These are phyloP conservation scores for Acanthoscelides obtectus DNA, from an alignment of 2,888 invertebrate genomes.

Conservation along the genomic window DNA sequence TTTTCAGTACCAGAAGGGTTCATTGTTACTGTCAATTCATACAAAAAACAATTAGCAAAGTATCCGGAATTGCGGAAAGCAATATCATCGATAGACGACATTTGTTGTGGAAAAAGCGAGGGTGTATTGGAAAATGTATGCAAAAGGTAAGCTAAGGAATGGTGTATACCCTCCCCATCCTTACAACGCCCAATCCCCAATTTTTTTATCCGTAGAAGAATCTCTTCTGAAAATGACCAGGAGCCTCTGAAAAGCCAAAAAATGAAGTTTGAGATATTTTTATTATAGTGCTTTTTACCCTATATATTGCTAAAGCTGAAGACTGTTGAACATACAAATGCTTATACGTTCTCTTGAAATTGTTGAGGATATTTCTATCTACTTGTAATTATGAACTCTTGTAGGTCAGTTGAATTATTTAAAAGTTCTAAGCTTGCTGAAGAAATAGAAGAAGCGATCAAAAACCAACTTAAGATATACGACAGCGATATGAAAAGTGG, in stretches of 20 bases:
- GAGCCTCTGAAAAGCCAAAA: too few relatives aligned
- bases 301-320: too few relatives aligned
- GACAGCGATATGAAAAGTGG: slow-evolving; percentile 36
- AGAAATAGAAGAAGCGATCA: slow-evolving; percentile 42
- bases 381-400: slow-evolving; percentile 13
- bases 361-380: background rate
- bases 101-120: slow-evolving; percentile 51
- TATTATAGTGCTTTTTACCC: too few relatives aligned
- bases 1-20: slow-evolving; percentile 67
- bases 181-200: too few relatives aligned
- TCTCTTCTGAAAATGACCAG: too few relatives aligned
- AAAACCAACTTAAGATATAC: slow-evolving; percentile 19
- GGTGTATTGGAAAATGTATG: slow-evolving; percentile 53
- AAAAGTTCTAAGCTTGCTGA: slow-evolving; percentile 24
- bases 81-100: slow-evolving; percentile 51
- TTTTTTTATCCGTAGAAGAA: too few relatives aligned
- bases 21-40: slow-evolving; percentile 61
- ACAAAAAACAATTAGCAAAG: slow-evolving; percentile 54
- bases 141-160: slow-evolving; percentile 46
- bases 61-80: slow-evolving; percentile 48
- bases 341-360: background rate
- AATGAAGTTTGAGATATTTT: too few relatives aligned
- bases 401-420: slow-evolving; percentile 50
- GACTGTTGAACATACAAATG: too few relatives aligned
- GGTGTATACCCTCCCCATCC: too few relatives aligned